Evolutionary conservation across 2,888 invertebrate species (phyloP).

Genomic region (Platycheirus rosarum): DNA sequence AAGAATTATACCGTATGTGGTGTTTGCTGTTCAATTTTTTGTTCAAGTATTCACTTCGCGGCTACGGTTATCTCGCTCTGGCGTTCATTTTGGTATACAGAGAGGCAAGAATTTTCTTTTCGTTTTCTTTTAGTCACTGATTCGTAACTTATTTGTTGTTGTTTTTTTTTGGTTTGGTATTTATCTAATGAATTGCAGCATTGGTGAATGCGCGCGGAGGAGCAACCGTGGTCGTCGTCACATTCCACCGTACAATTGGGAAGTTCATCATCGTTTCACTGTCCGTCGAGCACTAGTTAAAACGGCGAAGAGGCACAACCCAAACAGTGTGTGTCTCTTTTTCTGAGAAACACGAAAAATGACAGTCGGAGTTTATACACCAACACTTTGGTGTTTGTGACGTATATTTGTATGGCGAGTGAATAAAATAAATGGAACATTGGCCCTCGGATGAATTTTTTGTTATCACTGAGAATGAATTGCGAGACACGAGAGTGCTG

Average conservation of each 20-base stretch:
- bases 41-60: slow-evolving; percentile 5
- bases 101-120: slow-evolving; percentile 22
- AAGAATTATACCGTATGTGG: slow-evolving; percentile 49
- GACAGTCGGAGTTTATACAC: slow-evolving; percentile 16
- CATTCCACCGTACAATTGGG: slow-evolving; percentile 73
- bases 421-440: slow-evolving; percentile 72
- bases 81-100: slow-evolving; percentile 37
- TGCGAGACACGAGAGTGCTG: slow-evolving; percentile 46
- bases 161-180: slow-evolving; percentile 41
- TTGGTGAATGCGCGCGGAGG: slow-evolving; percentile 71
- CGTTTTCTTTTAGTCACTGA: slow-evolving; percentile 16
- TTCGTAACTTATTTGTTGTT: slow-evolving; percentile 26
- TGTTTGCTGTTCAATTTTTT: not conserved
- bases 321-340: slow-evolving; percentile 60
- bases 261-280: slow-evolving; percentile 74
- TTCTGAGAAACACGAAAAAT: not conserved
- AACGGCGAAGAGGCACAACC: slow-evolving; percentile 60
- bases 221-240: slow-evolving; percentile 54
- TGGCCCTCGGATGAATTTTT: slow-evolving; percentile 73
- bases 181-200: slow-evolving; percentile 64
- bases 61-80: slow-evolving; percentile 12
- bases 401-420: slow-evolving; percentile 13
- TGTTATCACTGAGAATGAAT: slow-evolving; percentile 70
- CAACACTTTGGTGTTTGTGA: slow-evolving; percentile 6
- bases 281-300: slow-evolving; percentile 73